Conservation (phyloP, 2,797 vertebrate species). For the Sorex maritimensis region DNA sequence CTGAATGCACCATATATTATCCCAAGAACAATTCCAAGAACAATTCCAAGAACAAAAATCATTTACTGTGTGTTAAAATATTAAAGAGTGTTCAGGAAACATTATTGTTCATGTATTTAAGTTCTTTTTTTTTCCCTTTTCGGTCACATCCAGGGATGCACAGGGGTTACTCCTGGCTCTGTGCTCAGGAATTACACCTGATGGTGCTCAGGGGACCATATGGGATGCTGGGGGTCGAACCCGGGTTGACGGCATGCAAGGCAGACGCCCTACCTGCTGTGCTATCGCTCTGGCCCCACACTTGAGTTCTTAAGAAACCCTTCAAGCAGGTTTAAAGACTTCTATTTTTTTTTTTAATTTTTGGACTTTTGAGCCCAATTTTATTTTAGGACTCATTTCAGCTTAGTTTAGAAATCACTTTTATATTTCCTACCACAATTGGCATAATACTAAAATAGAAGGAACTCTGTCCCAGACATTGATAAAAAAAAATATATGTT, state of each 20-base stretch:
- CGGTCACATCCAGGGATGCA: too few species aligned
- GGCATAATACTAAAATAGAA: not conserved
- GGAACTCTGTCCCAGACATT: not conserved
- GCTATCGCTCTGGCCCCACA: too few species aligned
- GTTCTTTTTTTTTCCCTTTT: not conserved
- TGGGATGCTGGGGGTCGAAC: too few species aligned
- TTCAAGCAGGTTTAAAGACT: not conserved
- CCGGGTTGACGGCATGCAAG: too few species aligned
- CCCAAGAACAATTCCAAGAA: not conserved
- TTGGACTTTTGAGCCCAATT: not conserved
- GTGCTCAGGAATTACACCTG: too few species aligned
- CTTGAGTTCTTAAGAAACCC: not conserved
- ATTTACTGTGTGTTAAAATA: not conserved
- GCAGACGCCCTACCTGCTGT: too few species aligned
- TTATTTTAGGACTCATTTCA: conserved; percentile 9
- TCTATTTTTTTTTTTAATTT: not conserved
- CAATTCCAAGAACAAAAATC: not conserved
- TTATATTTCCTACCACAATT: not conserved
- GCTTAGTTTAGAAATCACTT: not conserved
- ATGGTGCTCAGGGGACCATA: too few species aligned
- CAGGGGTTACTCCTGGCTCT: too few species aligned
- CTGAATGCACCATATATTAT: not conserved
- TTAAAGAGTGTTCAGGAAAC: not conserved
- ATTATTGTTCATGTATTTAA: not conserved
- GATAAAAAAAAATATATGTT: too few species aligned